Percentiles rank a stretch among this genome's conserved stretches.
Evolutionary conservation across 2,888 invertebrate genomes (phyloP).

Genomic region (Tetranychus truncatus): DNA sequence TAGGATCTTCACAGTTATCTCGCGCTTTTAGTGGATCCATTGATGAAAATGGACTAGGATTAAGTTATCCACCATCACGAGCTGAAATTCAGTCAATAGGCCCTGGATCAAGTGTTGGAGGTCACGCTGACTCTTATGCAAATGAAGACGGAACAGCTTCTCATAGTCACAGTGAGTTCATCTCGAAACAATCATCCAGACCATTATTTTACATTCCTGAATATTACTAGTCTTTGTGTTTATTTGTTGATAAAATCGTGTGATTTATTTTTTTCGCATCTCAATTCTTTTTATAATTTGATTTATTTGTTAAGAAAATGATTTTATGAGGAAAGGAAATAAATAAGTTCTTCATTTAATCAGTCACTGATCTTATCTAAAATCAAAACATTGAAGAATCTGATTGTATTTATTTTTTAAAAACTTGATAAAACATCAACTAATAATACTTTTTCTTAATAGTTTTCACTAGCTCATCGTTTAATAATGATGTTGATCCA

Average conservation of each 20-base stretch:
- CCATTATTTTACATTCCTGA: background rate
- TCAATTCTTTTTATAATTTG: background rate
- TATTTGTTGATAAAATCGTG: background rate
- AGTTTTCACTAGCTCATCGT: background rate
- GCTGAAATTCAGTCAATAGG: background rate
- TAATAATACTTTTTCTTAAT: background rate
- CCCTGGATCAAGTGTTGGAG: background rate
- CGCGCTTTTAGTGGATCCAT: background rate
- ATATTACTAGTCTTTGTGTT: background rate
- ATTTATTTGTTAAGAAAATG: too few relatives aligned
- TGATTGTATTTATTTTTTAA: background rate
- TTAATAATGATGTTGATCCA: background rate
- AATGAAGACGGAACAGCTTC: background rate
- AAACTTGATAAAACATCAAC: background rate
- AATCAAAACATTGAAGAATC: too few relatives aligned
- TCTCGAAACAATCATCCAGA: background rate
- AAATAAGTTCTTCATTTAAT: too few relatives aligned
- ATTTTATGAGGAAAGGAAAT: too few relatives aligned
- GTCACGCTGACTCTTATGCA: background rate
- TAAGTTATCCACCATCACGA: background rate
- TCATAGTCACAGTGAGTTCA: background rate
- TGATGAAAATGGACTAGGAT: slow-evolving; percentile 2
- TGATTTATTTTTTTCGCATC: background rate
- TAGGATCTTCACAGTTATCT: background rate
- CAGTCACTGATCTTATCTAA: too few relatives aligned